Conservation (phyloP, 2,797 vertebrate species). For the Eospalax fontanierii region DNA sequence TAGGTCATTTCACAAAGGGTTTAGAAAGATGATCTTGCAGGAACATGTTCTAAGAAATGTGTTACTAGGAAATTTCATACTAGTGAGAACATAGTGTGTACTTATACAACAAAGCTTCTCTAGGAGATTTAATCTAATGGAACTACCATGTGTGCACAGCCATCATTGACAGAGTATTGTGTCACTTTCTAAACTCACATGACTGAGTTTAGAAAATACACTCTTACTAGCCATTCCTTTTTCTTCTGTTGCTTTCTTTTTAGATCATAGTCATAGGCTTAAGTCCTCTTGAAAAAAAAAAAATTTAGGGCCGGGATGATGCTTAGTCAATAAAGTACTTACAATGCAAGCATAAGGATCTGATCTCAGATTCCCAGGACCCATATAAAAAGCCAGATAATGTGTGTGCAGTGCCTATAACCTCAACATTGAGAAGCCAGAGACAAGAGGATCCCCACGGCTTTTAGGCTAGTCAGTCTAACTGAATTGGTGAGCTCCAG, state of each 20-base stretch:
- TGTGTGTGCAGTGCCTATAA: too few relatives aligned
- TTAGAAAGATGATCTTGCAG: not conserved
- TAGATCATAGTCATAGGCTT: slow-evolving; percentile 26
- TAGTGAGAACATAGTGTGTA: not conserved
- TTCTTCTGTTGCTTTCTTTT: slow-evolving; percentile 61
- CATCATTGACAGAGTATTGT: not conserved
- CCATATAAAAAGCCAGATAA: too few relatives aligned
- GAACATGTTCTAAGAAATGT: not conserved
- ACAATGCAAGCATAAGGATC: not conserved
- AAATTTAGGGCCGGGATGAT: too few relatives aligned
- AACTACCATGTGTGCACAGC: not conserved
- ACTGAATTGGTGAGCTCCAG: too few relatives aligned
- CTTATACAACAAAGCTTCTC: not conserved
- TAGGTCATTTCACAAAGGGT: slow-evolving; percentile 16
- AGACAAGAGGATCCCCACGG: too few relatives aligned
- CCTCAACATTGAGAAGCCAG: too few relatives aligned
- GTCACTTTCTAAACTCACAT: too few relatives aligned
- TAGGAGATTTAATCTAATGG: not conserved
- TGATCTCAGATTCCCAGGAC: not conserved
- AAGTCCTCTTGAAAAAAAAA: not conserved
- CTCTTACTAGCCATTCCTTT: slow-evolving; percentile 24
- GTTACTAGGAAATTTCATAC: not conserved
- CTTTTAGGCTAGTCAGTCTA: too few relatives aligned
- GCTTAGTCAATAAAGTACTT: not conserved
- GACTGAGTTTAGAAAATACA: slow-evolving; percentile 15